Evolutionary conservation across 1,140 invertebrate species (phyloP).

Genomic region (Gonioctena quinquepunctata): DNA sequence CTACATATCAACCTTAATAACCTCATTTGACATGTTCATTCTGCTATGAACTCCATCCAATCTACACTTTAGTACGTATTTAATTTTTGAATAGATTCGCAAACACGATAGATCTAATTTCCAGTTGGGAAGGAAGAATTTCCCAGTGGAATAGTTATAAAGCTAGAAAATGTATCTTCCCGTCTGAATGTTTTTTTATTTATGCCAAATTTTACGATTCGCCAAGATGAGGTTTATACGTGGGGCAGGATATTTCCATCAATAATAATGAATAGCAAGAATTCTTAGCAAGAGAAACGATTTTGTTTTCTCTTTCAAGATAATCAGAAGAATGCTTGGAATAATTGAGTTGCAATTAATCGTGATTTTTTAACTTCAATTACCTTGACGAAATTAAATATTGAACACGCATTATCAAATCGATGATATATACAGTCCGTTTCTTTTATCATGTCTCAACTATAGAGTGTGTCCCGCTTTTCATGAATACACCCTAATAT

Average conservation of each 20-base stretch:
- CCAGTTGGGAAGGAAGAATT: background rate
- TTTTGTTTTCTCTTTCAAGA: no score
- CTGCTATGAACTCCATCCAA: background rate
- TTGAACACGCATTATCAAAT: no score
- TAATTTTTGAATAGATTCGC: background rate
- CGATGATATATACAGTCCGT: no score
- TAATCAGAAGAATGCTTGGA: no score
- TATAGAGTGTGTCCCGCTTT: no score
- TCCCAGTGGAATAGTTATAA: slow-evolving; percentile 1
- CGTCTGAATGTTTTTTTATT: background rate
- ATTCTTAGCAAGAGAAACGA: no score
- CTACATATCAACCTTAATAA: no score
- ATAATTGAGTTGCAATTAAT: no score
- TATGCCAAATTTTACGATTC: background rate
- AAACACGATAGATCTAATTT: background rate
- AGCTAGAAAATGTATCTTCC: background rate
- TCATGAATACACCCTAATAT: no score
- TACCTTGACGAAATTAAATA: no score
- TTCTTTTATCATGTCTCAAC: no score
- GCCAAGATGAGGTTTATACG: background rate
- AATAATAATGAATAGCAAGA: background rate
- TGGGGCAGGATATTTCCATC: background rate
- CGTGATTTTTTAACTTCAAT: no score
- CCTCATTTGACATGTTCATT: background rate
- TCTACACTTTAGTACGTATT: background rate